A percentile compares a stretch with the other conserved stretches of the same genome.
phyloP scores from a whole-genome alignment of 2,888 invertebrate species.

The Cataglyphis livida region DNA sequence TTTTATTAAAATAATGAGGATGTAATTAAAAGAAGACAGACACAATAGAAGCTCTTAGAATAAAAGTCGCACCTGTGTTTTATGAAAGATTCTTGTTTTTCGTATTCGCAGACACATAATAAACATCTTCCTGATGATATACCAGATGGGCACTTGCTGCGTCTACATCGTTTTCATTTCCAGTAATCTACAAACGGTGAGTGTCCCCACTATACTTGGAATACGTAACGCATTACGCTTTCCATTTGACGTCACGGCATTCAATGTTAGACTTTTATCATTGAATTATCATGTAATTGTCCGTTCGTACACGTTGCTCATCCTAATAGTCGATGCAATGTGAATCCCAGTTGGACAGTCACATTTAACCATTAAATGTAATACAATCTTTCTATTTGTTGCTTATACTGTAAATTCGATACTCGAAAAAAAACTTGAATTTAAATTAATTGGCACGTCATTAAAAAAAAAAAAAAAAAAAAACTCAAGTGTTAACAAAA shows the following conservation, averaged over 20 bases:
- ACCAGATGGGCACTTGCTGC: slow-evolving; percentile 98
- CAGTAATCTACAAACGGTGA: slow-evolving; percentile 92
- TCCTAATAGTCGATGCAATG: not conserved
- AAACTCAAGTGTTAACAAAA: not conserved
- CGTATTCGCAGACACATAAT: slow-evolving; percentile 89
- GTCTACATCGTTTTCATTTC: slow-evolving; percentile 98
- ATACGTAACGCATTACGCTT: not conserved
- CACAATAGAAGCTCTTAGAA: not conserved
- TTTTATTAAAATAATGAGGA: not conserved
- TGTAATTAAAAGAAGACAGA: not conserved
- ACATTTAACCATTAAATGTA: not conserved
- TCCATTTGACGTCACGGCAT: not conserved
- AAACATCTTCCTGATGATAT: slow-evolving; percentile 92
- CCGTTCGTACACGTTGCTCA: not conserved
- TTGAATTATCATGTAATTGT: not conserved
- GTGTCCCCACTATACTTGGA: slow-evolving; percentile 62
- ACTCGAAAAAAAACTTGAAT: not conserved
- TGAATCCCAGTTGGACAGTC: not conserved
- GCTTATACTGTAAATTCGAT: not conserved
- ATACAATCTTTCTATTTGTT: not conserved
- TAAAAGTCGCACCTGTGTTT: too few relatives aligned
- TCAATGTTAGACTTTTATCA: not conserved
- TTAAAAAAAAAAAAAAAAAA: not conserved
- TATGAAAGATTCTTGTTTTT: not conserved
- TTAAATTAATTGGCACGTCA: not conserved